Conservation (phyloP, 2,113 vertebrate genomes). For the Chrysochloris asiatica region DNA sequence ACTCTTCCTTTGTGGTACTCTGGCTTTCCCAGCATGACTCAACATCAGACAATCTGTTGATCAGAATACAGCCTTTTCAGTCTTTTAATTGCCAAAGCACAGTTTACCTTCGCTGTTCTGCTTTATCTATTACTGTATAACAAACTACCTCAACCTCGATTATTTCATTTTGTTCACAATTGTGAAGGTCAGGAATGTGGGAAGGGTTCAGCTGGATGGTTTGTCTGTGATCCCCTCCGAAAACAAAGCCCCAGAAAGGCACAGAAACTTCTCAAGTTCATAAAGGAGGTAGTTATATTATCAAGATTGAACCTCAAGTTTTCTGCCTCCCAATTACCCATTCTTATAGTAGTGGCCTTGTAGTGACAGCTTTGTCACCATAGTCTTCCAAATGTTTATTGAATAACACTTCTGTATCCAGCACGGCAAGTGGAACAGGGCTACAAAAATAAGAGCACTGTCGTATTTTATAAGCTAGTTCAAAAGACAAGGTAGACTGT, state of each 20-base stretch:
- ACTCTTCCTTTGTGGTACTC: not conserved
- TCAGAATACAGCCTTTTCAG: not conserved
- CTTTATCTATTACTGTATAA: not conserved
- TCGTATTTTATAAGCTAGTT: not conserved
- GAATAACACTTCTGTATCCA: not conserved
- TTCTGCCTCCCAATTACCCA: not conserved
- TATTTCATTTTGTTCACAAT: not conserved
- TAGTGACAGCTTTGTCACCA: no score
- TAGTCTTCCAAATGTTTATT: no score
- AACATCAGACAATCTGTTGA: not conserved
- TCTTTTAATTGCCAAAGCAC: not conserved
- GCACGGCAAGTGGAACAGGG: not conserved
- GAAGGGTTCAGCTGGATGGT: not conserved
- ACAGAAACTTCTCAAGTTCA: not conserved
- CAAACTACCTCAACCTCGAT: not conserved
- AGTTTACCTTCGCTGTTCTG: not conserved
- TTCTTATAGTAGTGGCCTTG: not conserved
- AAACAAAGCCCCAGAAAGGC: not conserved
- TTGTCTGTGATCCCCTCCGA: not conserved
- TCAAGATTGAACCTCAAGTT: not conserved
- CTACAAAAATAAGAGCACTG: not conserved
- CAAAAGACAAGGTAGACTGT: not conserved
- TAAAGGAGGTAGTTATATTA: not conserved
- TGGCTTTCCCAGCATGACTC: not conserved
- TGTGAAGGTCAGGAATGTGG: not conserved